A percentile compares a stretch with the other conserved stretches of the same genome.
Evolutionary conservation across 2,888 invertebrate species (phyloP).

Genomic region (Pammene fasciana): DNA sequence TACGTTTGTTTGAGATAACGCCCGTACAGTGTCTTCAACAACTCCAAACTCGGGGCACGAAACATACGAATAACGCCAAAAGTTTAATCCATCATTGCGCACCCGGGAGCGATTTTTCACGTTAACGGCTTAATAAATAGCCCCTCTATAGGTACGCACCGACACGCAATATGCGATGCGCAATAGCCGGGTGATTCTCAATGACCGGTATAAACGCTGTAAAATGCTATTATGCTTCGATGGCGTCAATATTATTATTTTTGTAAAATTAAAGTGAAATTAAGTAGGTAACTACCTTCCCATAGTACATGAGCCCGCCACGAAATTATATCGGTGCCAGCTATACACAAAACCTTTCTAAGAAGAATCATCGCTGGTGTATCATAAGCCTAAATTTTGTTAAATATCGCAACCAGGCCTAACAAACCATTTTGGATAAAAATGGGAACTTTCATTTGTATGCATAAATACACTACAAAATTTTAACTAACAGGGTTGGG

Average conservation of each 20-base stretch:
- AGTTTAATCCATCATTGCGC: constrained; percentile 41
- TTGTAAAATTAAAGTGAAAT: neutral
- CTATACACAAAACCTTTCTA: too few relatives aligned
- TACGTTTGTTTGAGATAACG: constrained; percentile 27
- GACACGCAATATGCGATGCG: constrained; percentile 37
- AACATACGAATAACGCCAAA: constrained; percentile 39
- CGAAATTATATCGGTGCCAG: too few relatives aligned
- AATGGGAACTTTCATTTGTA: too few relatives aligned
- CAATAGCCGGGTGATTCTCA: constrained; percentile 2
- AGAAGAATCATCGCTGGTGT: too few relatives aligned
- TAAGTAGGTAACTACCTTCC: neutral
- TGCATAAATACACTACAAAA: too few relatives aligned
- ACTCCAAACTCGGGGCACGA: constrained; percentile 27
- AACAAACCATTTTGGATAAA: too few relatives aligned
- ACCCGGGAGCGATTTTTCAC: constrained; percentile 41
- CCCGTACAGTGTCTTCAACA: constrained; percentile 20
- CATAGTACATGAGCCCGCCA: too few relatives aligned
- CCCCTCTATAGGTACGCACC: constrained; percentile 28
- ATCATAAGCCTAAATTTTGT: too few relatives aligned
- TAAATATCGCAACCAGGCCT: too few relatives aligned
- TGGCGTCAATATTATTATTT: neutral
- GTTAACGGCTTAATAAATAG: constrained; percentile 42
- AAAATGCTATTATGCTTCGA: neutral
- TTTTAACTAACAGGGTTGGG: too few relatives aligned
- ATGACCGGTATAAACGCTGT: constrained; percentile 1